Conservation (phyloP, 2,113 vertebrate genomes). For the Spea bombifrons region DNA sequence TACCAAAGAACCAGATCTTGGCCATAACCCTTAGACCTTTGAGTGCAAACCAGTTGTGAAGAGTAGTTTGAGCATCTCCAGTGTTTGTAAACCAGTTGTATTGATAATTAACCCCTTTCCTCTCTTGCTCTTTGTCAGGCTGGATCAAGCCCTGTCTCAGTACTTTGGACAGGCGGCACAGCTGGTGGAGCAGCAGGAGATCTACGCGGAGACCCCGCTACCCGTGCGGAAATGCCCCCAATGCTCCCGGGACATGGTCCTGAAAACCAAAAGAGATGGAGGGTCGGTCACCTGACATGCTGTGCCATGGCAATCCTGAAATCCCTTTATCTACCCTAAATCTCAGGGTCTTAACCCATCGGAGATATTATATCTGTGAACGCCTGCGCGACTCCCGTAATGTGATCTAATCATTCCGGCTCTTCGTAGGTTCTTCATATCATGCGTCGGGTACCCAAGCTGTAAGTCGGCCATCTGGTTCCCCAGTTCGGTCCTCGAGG, state of each 20-base stretch:
- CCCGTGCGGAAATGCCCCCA: slow-evolving; percentile 84
- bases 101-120: neutral
- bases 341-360: too few species aligned
- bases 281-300: slow-evolving; percentile 64
- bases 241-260: slow-evolving; percentile 88
- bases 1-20: too few species aligned
- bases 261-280: slow-evolving; percentile 83
- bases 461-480: slow-evolving; percentile 88
- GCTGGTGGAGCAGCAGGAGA: slow-evolving; percentile 66
- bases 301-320: too few species aligned
- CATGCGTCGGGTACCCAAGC: slow-evolving; percentile 80
- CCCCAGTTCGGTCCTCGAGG: slow-evolving; percentile 86
- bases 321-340: too few species aligned
- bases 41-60: too few species aligned
- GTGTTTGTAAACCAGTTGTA: fast-evolving
- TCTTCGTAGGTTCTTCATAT: slow-evolving; percentile 78
- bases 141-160: slow-evolving; percentile 86
- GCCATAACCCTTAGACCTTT: too few species aligned
- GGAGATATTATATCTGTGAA: too few species aligned
- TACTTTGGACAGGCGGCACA: slow-evolving; percentile 82
- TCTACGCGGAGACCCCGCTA: slow-evolving; percentile 69
- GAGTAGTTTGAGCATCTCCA: too few species aligned
- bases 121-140: slow-evolving; percentile 59
- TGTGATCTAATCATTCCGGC: neutral
- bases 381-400: too few species aligned